Base-by-base conservation (phyloP, 2,113 vertebrate genomes). In the Anseranas semipalmata region DNA sequence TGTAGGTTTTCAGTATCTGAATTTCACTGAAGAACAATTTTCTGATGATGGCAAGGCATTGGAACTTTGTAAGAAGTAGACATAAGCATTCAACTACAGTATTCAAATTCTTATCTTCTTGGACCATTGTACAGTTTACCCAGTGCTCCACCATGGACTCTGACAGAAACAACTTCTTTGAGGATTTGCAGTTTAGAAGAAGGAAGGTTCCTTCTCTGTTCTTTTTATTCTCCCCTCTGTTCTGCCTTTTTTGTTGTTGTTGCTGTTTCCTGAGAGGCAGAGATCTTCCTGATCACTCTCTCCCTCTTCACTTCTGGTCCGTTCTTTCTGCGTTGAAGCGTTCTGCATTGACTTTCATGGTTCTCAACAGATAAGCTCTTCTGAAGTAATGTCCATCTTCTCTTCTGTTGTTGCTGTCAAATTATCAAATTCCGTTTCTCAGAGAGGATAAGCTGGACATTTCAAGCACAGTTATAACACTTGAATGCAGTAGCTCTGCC, bases 341-440 rank as follows among this genome's bases (percentile, higher is more conserved):
- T 14, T 89, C 21, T 82, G 22, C 32, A 10, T 71, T 50, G 1
- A 21, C 19, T 79, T 75, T 94, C 71, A 73, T 52, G 52, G 33
- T 93, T 78, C 58, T 83, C 85, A 73, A 65, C 20, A 79, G 43
- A 78, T 43, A 60, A 59, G 55, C 21, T 65, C 45, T 94, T 68
- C 41, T 71, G 5, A 39, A 55, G 30, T 62, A 87, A 83, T 55
- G n/a, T 5, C 59, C 83, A 6, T 72, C 30, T 9, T 84, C 9
- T 59, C 20, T 76, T 85, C 60, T 78, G 56, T 55, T 85, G 18
- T 84, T 87, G 56, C 33, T 45, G 88, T 67, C 56, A 45, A 95
- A 95, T 90, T 89, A 70, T 27, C 55, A 90, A 88, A 28, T 65
- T 93, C 41, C 10, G 21, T 75, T 77, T 95, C 58, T 68, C 45